Percentiles rank a stretch among this genome's conserved stretches.
Evolutionary conservation across 2,888 invertebrate genomes (phyloP).

Genomic region (Microplitis deprimator): DNA sequence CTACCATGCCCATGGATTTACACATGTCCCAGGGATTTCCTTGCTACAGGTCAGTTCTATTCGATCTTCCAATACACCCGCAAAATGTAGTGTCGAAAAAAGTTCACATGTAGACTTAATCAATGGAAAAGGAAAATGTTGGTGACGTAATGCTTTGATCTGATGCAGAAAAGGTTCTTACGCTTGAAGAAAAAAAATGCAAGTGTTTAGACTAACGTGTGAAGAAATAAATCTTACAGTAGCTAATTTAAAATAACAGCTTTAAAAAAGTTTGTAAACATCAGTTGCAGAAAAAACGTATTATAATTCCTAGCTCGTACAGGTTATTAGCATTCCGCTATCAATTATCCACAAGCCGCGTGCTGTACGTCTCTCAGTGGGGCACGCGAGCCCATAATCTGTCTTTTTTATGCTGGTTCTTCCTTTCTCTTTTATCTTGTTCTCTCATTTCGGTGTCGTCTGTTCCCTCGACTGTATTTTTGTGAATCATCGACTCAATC

Average conservation of each 20-base stretch:
- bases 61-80: neutral
- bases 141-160: too few relatives aligned
- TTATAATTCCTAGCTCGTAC: constrained; percentile 67
- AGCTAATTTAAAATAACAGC: constrained; percentile 22
- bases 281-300: constrained; percentile 59
- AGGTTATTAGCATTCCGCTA: constrained; percentile 69
- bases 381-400: constrained; percentile 41
- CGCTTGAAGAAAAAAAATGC: neutral
- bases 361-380: constrained; percentile 51
- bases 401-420: constrained; percentile 33
- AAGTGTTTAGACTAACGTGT: constrained; percentile 2
- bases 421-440: constrained; percentile 18
- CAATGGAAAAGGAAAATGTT: neutral
- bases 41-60: constrained; percentile 84
- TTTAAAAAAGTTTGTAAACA: constrained; percentile 16
- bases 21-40: constrained; percentile 94
- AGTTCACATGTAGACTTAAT: neutral
- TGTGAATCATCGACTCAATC: constrained; percentile 42
- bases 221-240: constrained; percentile 12
- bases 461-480: constrained; percentile 41
- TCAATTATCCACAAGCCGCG: constrained; percentile 65
- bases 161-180: neutral
- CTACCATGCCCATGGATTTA: constrained; percentile 88
- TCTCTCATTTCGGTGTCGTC: constrained; percentile 7
- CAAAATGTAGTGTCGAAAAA: too few relatives aligned